Evolutionary conservation across 2,888 invertebrate species (phyloP), one percentile per base, ranked within the genome.

Genomic region (Pecten maximus): DNA sequence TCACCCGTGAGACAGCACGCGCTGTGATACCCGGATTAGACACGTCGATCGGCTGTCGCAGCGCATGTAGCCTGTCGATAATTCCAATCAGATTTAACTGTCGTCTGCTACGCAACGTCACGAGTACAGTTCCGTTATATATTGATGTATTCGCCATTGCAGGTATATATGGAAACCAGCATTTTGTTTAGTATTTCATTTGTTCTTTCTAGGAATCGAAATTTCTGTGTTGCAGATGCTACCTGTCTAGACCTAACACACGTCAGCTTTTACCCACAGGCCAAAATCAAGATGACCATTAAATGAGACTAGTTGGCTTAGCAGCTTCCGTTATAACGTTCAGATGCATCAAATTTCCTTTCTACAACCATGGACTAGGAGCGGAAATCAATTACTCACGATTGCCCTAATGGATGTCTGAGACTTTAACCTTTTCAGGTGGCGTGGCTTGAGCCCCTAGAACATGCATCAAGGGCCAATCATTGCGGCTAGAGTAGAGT

Each of bases 361-460:
- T 74, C 23, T 35, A 74, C 74, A 74, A 15, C 35, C 74, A 74
- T 74, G 74, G 74, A 28, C 0, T 74, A 74, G 74, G 74, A 74
- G 35, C 74, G 74, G 74, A 74, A 74, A 74, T 74, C 74, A 74
- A 74, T 74, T 74, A 74, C 35, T 10, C 74, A 35, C 28, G 12
- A 74, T 74, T 74, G 74, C 28, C 74, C 74, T 74, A 74, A 74
- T 74, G 74, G 74, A 74, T 74, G 74, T 74, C 74, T 74, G 35
- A 74, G 74, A 74, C 74, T 74, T 74, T 74, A 74, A 74, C 74
- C 74, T 74, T 74, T 74, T 74, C 74, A 74, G 74, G 74, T 74
- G 74, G 74, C 74, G 74, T 74, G 74, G 74, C 35, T 74, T 74
- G 35, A 74, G 74, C 74, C 74, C 74, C 74, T 74, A 74, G 74